Conservation (phyloP, 2,797 vertebrate genomes). For the Tadarida brasiliensis region DNA sequence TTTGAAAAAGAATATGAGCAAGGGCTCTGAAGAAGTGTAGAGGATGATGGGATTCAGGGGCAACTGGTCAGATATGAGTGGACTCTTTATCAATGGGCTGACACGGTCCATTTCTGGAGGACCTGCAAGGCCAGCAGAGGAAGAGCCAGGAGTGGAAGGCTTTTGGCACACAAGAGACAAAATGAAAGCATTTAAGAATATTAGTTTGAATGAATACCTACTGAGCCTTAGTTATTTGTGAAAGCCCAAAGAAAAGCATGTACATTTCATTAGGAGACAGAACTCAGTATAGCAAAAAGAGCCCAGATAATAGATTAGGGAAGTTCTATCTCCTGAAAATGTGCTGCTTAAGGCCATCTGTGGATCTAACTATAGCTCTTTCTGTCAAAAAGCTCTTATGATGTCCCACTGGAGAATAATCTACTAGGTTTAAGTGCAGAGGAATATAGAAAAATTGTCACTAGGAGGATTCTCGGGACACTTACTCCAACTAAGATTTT, state of each 20-base stretch:
- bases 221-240: background rate
- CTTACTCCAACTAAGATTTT: background rate
- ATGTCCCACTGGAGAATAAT: background rate
- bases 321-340: background rate
- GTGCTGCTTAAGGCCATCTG: background rate
- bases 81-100: background rate
- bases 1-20: background rate
- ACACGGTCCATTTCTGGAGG: background rate
- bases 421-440: background rate
- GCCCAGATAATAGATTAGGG: background rate
- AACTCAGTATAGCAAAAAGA: background rate
- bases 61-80: background rate
- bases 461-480: background rate
- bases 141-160: background rate
- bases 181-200: slow-evolving; percentile 37
- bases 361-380: background rate
- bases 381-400: background rate
- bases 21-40: background rate
- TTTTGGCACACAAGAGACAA: background rate
- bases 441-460: background rate
- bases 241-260: background rate
- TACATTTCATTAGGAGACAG: background rate
- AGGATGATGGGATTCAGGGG: no score
- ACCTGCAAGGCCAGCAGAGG: background rate
- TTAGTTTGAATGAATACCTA: background rate